These are phyloP conservation scores for Oikopleura albicans DNA, from an alignment of 23 tunicate genomes.

Conservation along the genomic window DNA sequence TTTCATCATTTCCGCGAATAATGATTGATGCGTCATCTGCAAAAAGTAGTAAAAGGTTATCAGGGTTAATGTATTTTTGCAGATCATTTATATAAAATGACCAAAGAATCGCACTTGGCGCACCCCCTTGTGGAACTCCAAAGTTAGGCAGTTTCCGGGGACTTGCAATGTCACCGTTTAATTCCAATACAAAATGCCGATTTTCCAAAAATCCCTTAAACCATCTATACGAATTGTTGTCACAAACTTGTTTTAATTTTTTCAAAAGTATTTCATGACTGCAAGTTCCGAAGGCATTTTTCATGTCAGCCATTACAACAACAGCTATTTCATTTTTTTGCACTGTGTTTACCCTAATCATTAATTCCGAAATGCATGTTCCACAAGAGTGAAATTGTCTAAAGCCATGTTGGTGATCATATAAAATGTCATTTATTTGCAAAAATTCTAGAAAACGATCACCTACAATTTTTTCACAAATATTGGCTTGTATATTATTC, in stretches of 20 bases:
- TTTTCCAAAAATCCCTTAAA: not conserved
- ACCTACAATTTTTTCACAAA: not conserved
- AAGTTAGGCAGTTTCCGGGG: not conserved
- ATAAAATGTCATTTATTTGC: not conserved
- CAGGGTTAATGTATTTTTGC: not conserved
- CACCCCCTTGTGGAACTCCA: not conserved
- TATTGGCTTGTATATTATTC: not conserved
- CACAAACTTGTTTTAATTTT: not conserved
- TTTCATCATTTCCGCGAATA: not conserved
- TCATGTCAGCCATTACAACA: not conserved
- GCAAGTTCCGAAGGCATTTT: not conserved
- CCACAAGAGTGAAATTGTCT: not conserved
- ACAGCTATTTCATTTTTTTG: not conserved
- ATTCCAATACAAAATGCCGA: not conserved
- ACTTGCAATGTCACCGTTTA: not conserved
- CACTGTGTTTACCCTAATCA: not conserved
- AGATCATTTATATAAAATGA: not conserved
- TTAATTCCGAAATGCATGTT: not conserved
- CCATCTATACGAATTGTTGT: not conserved
- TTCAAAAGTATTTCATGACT: not conserved
- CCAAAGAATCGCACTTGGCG: not conserved
- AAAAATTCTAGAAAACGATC: not conserved
- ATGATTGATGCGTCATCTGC: not conserved
- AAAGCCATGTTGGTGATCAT: not conserved
- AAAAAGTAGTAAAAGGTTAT: not conserved